These are phyloP conservation scores for Scaptomyza caliginosa DNA, from an alignment of 2,888 invertebrate genomes.

Conservation along the genomic window DNA sequence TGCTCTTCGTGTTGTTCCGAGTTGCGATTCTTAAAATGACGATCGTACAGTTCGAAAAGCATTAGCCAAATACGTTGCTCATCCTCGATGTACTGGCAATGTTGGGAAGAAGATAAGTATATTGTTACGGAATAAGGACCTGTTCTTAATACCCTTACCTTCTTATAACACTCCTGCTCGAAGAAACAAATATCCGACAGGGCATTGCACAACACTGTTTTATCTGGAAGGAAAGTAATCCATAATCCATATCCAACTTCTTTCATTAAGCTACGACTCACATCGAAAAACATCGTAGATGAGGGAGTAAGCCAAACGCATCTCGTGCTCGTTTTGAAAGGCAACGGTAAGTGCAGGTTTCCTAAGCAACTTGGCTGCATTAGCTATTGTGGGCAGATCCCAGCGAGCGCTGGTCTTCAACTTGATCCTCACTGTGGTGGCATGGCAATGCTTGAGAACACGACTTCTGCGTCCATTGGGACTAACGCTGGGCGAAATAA, in stretches of 20 bases:
- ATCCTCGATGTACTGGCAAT: constrained; percentile 72
- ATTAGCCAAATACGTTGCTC: constrained; percentile 85
- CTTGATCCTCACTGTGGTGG: constrained; percentile 73
- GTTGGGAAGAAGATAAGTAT: not conserved
- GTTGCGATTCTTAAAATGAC: constrained; percentile 84
- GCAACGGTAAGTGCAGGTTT: constrained; percentile 75
- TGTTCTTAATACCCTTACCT: constrained; percentile 52
- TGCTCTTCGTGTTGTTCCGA: constrained; percentile 76
- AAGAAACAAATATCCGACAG: constrained; percentile 85
- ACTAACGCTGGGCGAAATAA: constrained; percentile 70
- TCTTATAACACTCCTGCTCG: constrained; percentile 74
- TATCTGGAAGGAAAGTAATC: constrained; percentile 81
- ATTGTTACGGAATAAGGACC: too few relatives aligned
- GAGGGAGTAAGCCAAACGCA: constrained; percentile 85
- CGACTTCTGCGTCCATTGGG: constrained; percentile 66
- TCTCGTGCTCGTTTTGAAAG: constrained; percentile 85
- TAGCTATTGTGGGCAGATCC: constrained; percentile 78
- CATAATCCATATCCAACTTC: not conserved
- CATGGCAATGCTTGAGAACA: constrained; percentile 58
- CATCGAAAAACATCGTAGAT: constrained; percentile 86
- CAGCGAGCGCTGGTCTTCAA: constrained; percentile 69
- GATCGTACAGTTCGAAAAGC: constrained; percentile 85
- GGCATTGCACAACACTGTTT: constrained; percentile 84
- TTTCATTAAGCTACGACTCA: constrained; percentile 71
- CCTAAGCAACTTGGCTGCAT: constrained; percentile 79